Evolutionary conservation across 1,140 invertebrate genomes (phyloP), one percentile per base, ranked within the genome.

Genomic region (Melitaea cinxia): DNA sequence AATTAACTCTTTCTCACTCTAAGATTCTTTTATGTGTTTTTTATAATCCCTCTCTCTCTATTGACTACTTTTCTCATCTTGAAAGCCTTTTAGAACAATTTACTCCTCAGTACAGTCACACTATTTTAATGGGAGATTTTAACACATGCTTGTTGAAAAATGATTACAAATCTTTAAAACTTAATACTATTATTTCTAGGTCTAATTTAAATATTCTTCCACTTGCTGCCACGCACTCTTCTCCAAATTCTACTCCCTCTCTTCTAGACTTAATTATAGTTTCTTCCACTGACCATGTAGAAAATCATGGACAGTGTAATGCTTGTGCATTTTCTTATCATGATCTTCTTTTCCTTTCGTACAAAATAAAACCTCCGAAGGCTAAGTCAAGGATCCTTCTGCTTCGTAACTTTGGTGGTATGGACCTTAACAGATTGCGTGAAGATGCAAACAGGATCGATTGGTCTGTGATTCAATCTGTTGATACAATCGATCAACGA

Each of bases 291-390:
- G 33, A 35, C 9, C 35, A 37, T 37, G 35, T 37, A 14, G 35
- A 37, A 15, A 37, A 37, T 14, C 3, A 37, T 37, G 42, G 42
- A 21, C 42, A 47, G 42, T 47, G 42, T 19, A 47, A 47, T 47
- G 42, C 42, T 47, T 21, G 7, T 21, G 42, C 17, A 21, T 47
- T 47, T 21, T 47, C 42, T 2, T 47, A 47, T 47, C 42, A 47
- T 47, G 42, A 47, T n/a, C 9, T 47, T 21, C 17, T 47, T 47
- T 47, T 21, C 42, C 12, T 47, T 21, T 37, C 35, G 3, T 37
- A 37, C 6, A 49, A 49, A 45, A 12, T 21, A 7, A 21, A 15
- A 15, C 15, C 19, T 17, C 15, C 10, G 15, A 21, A 21, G 7
- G 42, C 42, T 0, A 45, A 19, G 19, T 45, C 14, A 45, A 45